Evolutionary conservation across 2,888 invertebrate genomes (phyloP), one percentile per base, ranked within the genome.

Genomic region (Pandemis cinnamomeana): DNA sequence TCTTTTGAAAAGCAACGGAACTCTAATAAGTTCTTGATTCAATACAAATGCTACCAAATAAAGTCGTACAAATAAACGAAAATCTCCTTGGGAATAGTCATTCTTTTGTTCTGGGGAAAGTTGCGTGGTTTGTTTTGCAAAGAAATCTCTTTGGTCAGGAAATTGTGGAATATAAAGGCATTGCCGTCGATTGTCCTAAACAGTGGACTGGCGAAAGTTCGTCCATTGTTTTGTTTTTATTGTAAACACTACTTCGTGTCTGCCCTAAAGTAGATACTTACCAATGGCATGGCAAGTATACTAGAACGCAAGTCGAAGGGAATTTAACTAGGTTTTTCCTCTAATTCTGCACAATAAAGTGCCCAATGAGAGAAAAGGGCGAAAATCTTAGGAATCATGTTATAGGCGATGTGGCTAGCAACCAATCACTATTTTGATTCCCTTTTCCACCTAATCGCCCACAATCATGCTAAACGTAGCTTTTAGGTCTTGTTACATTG

Each of bases 11-110:
- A 5, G 6, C 44, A 20, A 11, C 44, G 15, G 73, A 60, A 60
- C 73, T 64, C 73, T 60, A 73, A 73, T 53, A 73, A 73, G 64
- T 73, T 69, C 64, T 69, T 73, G 73, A 73, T 73, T 70, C 73
- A 70, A 64, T 66, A 73, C 69, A 66, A 73, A 66, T 66, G 73
- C 69, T 61, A 51, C 27, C 73, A 66, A 73, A 73, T 73, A 73
- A 73, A 73, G 73, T 73, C 69, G 73, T 73, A 73, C 73, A 70
- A 73, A 73, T 69, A 72, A 72, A 69, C 68, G 67, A 68, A 73
- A 73, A 60, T 70, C 69, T 69, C 63, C 53, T 60, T 70, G 73
- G 69, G 64, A 73, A 73, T 72, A 55, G 72, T 69, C 72, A 72
- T 70, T 73, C 73, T 60, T 73, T 73, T 73, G 73, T 73, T 70